Conservation (phyloP, 2,113 vertebrate species). For the Glareola pratincola region DNA sequence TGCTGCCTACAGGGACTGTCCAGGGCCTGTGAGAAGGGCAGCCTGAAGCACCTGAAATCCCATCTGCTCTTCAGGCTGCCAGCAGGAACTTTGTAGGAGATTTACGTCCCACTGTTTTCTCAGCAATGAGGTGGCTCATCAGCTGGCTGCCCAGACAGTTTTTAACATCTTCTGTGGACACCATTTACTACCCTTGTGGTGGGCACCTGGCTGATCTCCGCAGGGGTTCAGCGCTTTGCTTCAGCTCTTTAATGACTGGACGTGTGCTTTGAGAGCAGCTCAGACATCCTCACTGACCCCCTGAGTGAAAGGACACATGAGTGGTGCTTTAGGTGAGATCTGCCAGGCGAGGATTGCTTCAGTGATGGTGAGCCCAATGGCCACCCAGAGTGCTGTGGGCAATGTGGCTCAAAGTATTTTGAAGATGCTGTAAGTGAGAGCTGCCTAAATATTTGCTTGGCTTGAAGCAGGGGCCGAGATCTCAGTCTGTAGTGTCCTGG, state of each 20-base stretch:
- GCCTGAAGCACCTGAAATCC: not conserved
- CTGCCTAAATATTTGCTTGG: not conserved
- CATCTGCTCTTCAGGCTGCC: not conserved
- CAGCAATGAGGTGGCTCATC: not conserved
- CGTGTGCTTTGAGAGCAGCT: not conserved
- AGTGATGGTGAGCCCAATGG: not conserved
- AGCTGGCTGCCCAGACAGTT: not conserved
- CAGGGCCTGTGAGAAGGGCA: not conserved
- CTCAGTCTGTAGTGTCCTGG: not conserved
- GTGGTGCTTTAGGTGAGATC: not conserved
- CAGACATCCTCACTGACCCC: not conserved
- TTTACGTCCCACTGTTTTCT: not conserved
- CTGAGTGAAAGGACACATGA: not conserved
- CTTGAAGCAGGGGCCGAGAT: not conserved
- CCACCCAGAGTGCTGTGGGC: not conserved
- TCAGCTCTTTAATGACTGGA: not conserved
- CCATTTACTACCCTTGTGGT: not conserved
- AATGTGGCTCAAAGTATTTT: not conserved
- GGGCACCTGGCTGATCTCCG: not conserved
- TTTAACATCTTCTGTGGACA: not conserved
- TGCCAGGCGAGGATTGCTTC: not conserved
- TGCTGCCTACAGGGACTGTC: not conserved
- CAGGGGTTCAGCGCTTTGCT: not conserved
- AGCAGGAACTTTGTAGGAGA: not conserved
- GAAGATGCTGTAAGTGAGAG: not conserved